These are phyloP conservation scores for Marcusenius ussheri DNA, from an alignment of 2,113 vertebrate genomes.

Conservation along the genomic window DNA sequence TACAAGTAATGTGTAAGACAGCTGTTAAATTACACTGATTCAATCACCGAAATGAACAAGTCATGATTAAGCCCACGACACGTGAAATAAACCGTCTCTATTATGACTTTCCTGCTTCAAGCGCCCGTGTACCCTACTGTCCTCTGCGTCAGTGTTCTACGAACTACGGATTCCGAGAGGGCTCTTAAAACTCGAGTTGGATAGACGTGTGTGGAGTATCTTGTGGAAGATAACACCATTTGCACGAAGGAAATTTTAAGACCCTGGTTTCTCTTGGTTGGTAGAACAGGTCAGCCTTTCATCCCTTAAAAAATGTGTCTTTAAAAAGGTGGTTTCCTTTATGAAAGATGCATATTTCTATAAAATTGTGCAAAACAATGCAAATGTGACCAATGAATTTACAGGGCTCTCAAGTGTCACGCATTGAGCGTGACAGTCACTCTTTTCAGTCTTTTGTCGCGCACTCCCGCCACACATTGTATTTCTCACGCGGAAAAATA, in stretches of 20 bases:
- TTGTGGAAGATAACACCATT: neutral
- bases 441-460: no score
- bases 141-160: neutral
- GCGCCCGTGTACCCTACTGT: neutral
- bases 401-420: no score
- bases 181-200: conserved; percentile 4
- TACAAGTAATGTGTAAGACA: neutral
- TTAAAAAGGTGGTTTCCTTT: neutral
- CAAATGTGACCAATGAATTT: neutral
- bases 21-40: neutral
- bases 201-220: neutral
- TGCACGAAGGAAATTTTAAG: neutral
- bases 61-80: neutral
- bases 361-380: neutral
- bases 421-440: no score
- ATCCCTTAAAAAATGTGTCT: neutral
- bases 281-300: neutral
- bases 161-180: conserved; percentile 23
- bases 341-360: neutral
- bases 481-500: no score
- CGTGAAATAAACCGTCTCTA: neutral
- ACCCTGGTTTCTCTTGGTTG: neutral
- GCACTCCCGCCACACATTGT: no score
- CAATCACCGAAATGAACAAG: neutral
- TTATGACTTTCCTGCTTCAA: neutral